Evolutionary conservation across 2,797 vertebrate genomes (phyloP), one percentile per base, ranked within the genome.

Genomic region (Sebastes variabilis): DNA sequence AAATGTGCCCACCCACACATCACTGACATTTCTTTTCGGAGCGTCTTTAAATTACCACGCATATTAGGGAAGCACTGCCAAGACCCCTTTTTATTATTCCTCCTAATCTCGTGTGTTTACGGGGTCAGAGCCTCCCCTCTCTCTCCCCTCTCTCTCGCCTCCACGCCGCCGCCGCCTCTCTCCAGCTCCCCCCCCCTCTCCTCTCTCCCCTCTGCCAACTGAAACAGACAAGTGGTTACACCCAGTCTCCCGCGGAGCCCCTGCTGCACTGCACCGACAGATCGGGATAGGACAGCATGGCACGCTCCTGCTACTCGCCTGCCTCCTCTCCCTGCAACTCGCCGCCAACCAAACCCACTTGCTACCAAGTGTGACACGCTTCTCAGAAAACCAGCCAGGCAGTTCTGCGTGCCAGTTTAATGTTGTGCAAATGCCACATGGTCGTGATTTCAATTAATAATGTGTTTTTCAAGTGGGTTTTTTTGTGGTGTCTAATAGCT

Each of bases 41-140:
- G 82, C 60, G 18, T 91, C 78, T 90, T 90, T 86, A 88, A 91
- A 93, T 94, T 90, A 94, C 75, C 88, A 89, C 74, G 83, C 85
- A 36, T 88, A 90, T 94, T 94, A 93, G 87, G 16, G 49, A 85
- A 79, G 88, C 89, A 27, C 77, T 82, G 80, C 69, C 70, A 84
- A 85, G 86, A 77, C 75, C 83, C 49, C 70, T 85, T 91, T 86
- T 92, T 88, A 93, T 92, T 92, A 88, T 89, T 92, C 78, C 67
- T 73, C 83, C 58, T 93, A 89, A 93, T 93, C 89, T 84, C 2
- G n/a, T 77, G 78, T 79, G 84, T 83, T 87, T 87, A 87, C 36
- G 62, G 84, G 90, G 89, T 92, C 86, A 89, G 81, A 2, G 73
- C 34, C 85, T n/a, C 65, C 75, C 56, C 60, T 56, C 49, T 20